Evolutionary conservation across 2,797 vertebrate genomes (phyloP), one percentile per base, ranked within the genome.

Genomic region (Florisuga fusca): DNA sequence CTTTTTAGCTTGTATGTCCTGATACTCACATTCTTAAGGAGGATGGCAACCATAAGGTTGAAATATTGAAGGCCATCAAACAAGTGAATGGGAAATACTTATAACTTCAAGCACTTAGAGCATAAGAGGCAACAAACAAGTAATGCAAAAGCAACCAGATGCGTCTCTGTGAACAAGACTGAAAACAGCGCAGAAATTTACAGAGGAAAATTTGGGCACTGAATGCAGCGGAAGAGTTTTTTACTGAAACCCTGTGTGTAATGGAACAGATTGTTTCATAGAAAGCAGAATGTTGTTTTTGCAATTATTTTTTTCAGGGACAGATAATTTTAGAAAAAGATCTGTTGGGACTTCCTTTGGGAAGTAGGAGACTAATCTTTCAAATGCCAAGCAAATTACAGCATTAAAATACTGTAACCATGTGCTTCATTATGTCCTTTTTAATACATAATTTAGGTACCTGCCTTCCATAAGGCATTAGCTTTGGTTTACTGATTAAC

Each of bases 61-160:
- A 97, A 96, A 95, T 87, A 89, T 15, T 58, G 72, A 80, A 92
- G 15, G 81, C 19, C 48, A 84, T 92, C 51, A 93, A 91, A 85
- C 29, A 77, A 48, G 1, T 0, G 1, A 83, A 64, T 53, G n/a
- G 31, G 54, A 86, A 94, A 66, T 54, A 45, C 9, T 90, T 20
- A 2, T 34, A 27, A 87, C 66, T 89, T 90, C 43, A 77, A 90
- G 50, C 14, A 75, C 38, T 75, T 74, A 63, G 7, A 59, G 11
- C 27, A n/a, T 0, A 68, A 27, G 17, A 82, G 1, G 6, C 33
- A 75, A 11, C 45, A 73, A 93, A 85, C 2, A 51, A 45, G 18
- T 19, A 69, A 91, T 26, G 75, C 27, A 55, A 92, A 91, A 92
- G 18, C 41, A 87, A 79, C 27, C 7, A 72, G 34, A 87, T 33